Base-by-base conservation (phyloP, 2,113 vertebrate species). In the Caretta caretta region DNA sequence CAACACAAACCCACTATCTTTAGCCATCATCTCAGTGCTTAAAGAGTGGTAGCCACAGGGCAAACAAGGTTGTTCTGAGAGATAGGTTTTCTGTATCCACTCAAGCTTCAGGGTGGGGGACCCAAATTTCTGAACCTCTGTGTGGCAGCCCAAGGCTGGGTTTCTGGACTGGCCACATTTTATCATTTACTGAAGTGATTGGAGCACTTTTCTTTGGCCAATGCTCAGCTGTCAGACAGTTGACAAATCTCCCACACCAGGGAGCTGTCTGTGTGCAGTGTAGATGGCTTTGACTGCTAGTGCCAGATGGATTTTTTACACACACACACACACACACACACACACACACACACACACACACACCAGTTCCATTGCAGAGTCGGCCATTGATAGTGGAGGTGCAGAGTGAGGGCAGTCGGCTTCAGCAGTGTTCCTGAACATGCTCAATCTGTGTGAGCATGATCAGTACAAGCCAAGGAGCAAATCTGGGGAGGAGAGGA, bases 201-300 rank as follows among this genome's bases (percentile, higher is more conserved):
- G 35, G 48, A 78, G 54, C 51, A 48, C 51, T 87, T 92, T 92
- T 79, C 87, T 69, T 17, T 69, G 62, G 31, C 56, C 83, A 87
- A 88, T 79, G 54, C 54, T 83, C 90, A 92, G 86, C 91, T 84
- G 86, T 81, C 86, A 92, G 90, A 56, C 86, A 79, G 65, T 19
- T 78, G 35, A 62, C 65, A 62, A 76, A 92, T 59, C 69, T 83
- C 53, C 90, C 69, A 16, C 65, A 83, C 53, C 80, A 62, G 49
- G 54, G 11, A 92, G 56, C 80, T 79, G 54, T 76, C 85, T 75
- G 51, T 83, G 54, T 62, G 72, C 78, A 88, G 80, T 50, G 76
- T 38, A n/a, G 56, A n/a, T n/a, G 11, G 27, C 51, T 69, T 88
- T 83, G 38, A 79, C 78, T 83, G 69, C 48, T 84, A 65, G 91